These are phyloP conservation scores for Gerris buenoi DNA, from an alignment of 1,140 invertebrate genomes.

Conservation along the genomic window DNA sequence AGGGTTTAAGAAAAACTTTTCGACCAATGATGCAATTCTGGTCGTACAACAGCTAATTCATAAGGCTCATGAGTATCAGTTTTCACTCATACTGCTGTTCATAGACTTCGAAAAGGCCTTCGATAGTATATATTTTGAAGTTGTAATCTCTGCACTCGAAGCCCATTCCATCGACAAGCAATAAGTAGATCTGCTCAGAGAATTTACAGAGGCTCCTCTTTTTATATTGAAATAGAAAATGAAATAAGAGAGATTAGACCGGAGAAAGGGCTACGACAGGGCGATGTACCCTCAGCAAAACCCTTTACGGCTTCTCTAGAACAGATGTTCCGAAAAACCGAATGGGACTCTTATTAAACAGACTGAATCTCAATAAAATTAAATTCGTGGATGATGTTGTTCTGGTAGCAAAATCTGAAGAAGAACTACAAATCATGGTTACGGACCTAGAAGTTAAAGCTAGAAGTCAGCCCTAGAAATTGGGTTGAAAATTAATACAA, in stretches of 20 bases:
- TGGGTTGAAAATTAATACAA: too few relatives aligned
- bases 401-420: background rate
- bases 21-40: background rate
- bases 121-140: background rate
- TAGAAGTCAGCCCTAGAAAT: too few relatives aligned
- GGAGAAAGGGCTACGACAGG: background rate
- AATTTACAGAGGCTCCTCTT: background rate
- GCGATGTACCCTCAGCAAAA: background rate
- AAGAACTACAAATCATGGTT: background rate
- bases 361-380: background rate
- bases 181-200: background rate
- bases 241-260: background rate
- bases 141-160: background rate
- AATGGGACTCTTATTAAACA: background rate
- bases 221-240: background rate
- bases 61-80: background rate
- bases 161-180: background rate
- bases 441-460: too few relatives aligned
- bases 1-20: background rate
- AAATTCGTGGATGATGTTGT: slow-evolving; percentile 1
- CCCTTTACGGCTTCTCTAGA: background rate
- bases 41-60: background rate
- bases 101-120: background rate
- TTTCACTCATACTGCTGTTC: background rate
- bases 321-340: background rate